A percentile compares a stretch with the other conserved stretches of the same genome.
These are phyloP conservation scores for Acrossocheilus fasciatus DNA, from an alignment of 2,797 vertebrate species.

Conservation along the genomic window DNA sequence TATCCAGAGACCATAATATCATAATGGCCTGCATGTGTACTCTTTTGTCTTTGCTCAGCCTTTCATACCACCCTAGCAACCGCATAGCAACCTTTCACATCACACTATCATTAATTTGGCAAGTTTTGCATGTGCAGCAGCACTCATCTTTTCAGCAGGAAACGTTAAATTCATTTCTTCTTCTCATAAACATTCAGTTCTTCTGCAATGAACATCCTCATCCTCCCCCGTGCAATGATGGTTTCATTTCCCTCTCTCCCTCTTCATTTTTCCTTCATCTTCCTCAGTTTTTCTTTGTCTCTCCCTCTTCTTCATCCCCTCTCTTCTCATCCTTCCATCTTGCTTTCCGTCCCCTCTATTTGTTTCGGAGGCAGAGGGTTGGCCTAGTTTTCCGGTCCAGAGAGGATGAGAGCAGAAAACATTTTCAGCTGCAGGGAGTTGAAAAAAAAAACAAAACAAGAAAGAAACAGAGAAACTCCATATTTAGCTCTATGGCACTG, in stretches of 20 bases:
- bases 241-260: neutral
- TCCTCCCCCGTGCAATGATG: neutral
- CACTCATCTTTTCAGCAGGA: neutral
- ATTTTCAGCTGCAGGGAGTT: slow-evolving; percentile 73
- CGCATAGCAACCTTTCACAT: neutral
- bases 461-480: slow-evolving; percentile 65
- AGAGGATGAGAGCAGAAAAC: slow-evolving; percentile 73
- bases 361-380: slow-evolving; percentile 69
- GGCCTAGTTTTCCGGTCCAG: slow-evolving; percentile 79
- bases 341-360: slow-evolving; percentile 52
- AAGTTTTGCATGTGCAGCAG: neutral
- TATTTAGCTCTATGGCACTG: slow-evolving; percentile 73
- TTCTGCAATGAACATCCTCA: too few species aligned
- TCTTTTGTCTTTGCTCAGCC: neutral
- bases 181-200: slow-evolving; percentile 15
- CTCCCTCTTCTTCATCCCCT: slow-evolving; percentile 60
- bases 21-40: neutral
- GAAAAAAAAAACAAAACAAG: slow-evolving; percentile 5
- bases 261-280: slow-evolving; percentile 51
- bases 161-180: neutral
- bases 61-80: neutral
- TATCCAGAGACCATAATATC: neutral
- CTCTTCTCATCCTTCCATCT: slow-evolving; percentile 46
- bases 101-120: neutral
- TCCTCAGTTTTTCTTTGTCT: slow-evolving; percentile 47